Percentiles rank a stretch among this genome's conserved stretches.
phyloP scores from a whole-genome alignment of 2,797 vertebrate species.

The Hyperoplus lanceolatus region DNA sequence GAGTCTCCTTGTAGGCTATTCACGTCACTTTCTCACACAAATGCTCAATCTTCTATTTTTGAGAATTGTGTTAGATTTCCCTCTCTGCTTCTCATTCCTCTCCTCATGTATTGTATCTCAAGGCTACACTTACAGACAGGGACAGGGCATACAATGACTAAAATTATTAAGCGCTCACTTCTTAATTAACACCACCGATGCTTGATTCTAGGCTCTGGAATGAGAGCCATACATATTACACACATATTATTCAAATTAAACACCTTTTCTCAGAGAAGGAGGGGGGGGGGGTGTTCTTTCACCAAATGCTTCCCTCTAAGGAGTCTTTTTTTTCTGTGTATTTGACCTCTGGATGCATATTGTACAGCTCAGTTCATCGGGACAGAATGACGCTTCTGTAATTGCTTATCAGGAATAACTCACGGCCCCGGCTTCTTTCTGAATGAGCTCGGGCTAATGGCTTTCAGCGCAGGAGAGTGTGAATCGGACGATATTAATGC shows the following conservation, averaged over 20 bases:
- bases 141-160: slow-evolving; percentile 9
- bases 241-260: not conserved
- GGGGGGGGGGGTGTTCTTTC: no score
- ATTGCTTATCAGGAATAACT: slow-evolving; percentile 60
- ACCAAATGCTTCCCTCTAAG: not conserved
- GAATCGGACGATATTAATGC: slow-evolving; percentile 66
- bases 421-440: slow-evolving; percentile 28
- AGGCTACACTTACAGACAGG: slow-evolving; percentile 11
- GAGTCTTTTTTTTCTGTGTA: slow-evolving; percentile 24
- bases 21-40: not conserved
- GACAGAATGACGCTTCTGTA: slow-evolving; percentile 36
- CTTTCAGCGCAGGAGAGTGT: slow-evolving; percentile 53
- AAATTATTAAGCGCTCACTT: not conserved
- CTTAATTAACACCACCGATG: slow-evolving; percentile 18
- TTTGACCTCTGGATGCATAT: slow-evolving; percentile 34
- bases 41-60: not conserved
- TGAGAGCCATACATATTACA: not conserved
- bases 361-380: slow-evolving; percentile 28
- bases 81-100: not conserved
- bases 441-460: slow-evolving; percentile 64
- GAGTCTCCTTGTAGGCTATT: not conserved
- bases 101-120: not conserved
- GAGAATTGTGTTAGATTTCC: not conserved
- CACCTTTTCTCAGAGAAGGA: no score
- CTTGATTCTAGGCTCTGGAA: slow-evolving; percentile 9